Base-by-base conservation (phyloP, 2,797 vertebrate species). In the Ibycter americanus region DNA sequence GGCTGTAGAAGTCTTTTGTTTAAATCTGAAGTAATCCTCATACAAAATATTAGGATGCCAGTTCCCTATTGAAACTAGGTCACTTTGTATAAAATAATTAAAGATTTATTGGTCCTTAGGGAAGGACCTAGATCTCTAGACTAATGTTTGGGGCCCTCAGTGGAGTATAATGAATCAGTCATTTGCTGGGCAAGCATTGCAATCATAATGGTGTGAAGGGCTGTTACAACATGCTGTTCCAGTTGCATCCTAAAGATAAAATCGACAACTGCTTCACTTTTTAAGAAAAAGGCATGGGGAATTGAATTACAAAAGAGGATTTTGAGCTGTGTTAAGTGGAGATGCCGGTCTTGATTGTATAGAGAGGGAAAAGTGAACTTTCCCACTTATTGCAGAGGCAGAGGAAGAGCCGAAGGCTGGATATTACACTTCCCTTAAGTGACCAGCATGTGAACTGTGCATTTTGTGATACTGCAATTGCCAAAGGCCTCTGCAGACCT, bases 11-110 rank as follows among this genome's bases (percentile, higher is more conserved):
- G 46, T 55, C 44, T 77, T 94, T 65, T 78, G 38, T 84, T 95
- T 42, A 66, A 84, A 80, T 67, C 25, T 13, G 32, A 84, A 73
- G 29, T 40, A 68, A 70, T 38, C 29, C 26, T 54, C 10, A 70
- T 49, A 40, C 32, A 89, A 83, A 92, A 49, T 79, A 90, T 36
- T 92, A 70, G 55, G 29, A 91, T 93, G 23, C 38, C 31, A 15
- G 44, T 85, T 92, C 40, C 55, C 29, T 67, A 3, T 87, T 92
- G 67, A 93, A 96, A 96, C 59, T 93, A 91, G 94, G 92, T 92
- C 95, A 97, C 71, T 92, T 92, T 42, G 44, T 61, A n/a, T 91
- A 85, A 97, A 95, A 92, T 95, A 87, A 96, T 97, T 96, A 96
- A 96, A 95, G 71, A 91, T 95, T 89, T 94, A 94, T 92, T 78